phyloP scores from a whole-genome alignment of 2,113 vertebrate species.

The Anarhynchus alexandrinus region DNA sequence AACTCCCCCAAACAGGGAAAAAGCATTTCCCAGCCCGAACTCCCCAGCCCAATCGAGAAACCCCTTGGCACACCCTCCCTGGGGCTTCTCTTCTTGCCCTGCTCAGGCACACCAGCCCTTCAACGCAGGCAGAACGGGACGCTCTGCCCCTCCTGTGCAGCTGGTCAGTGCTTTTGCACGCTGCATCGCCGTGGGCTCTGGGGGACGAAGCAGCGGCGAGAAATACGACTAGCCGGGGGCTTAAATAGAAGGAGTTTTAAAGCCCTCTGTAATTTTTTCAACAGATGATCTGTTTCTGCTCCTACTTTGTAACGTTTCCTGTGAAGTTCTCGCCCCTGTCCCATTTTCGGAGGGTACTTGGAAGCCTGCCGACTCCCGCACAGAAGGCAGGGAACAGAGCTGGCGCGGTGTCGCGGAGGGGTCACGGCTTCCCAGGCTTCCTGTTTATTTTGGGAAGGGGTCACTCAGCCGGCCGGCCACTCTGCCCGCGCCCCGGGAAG shows the following conservation, averaged over 20 bases:
- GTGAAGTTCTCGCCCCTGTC: not conserved
- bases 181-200: not conserved
- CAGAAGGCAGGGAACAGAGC: conserved; percentile 38
- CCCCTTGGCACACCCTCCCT: not conserved
- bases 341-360: not conserved
- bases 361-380: not conserved
- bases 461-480: not conserved
- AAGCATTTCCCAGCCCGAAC: not conserved
- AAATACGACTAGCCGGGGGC: not conserved
- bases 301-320: conserved; percentile 33
- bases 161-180: too few relatives aligned
- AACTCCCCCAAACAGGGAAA: not conserved
- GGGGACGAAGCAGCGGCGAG: not conserved
- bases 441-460: conserved; percentile 70
- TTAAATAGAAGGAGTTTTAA: not conserved
- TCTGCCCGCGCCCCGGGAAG: conserved; percentile 31
- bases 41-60: not conserved
- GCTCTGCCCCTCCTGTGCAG: not conserved
- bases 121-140: not conserved
- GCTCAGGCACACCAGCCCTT: not conserved
- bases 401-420: not conserved
- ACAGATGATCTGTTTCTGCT: conserved; percentile 38
- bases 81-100: not conserved
- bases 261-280: not conserved
- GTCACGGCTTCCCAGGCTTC: conserved; percentile 59